Evolutionary conservation across 2,113 vertebrate genomes (phyloP), one percentile per base, ranked within the genome.

Genomic region (Lathamus discolor): DNA sequence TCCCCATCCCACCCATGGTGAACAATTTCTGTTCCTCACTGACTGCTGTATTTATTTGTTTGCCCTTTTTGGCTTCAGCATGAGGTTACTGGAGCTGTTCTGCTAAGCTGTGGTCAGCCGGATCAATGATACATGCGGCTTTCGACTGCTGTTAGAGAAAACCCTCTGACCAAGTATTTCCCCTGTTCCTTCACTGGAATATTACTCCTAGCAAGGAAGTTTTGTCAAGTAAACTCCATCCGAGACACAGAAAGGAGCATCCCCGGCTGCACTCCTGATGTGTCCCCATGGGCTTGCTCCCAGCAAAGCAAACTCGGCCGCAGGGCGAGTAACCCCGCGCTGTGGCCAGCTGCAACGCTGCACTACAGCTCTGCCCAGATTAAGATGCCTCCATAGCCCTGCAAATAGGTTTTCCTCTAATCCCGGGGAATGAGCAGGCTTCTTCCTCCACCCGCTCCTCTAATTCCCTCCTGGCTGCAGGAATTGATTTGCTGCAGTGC

Each of bases 251-350:
- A 74, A n/a, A 28, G 0, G 2, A 74, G 29, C 3, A 0, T 8
- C 44, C 14, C 27, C 0, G 0, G 6, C 31, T 73, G 27, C 23
- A 4, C 57, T 23, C 51, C 63, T 4, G 2, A 24, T 16, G 41
- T 43, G 52, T 29, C 46, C 54, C 70, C 4, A 1, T 2, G 2
- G 49, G 43, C 31, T 35, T 2, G 4, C 44, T 52, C 75, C 62
- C 41, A 19, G 83, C 54, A 37, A 72, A 73, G 39, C 39, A 54
- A 49, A 52, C 35, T 27, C 10, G 0, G 43, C 73, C 31, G 31
- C 4, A 7, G 51, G 72, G 51, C 4, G 7, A 72, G 37, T 11
- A 68, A 43, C 88, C 28, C 0, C 0, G 46, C 0, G 0, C 46
- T 52, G 41, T 39, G 10, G 43, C 57, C 43, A 0, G 59, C 39